phyloP scores from a whole-genome alignment of 1,140 invertebrate species.

The Zophobas morio region DNA sequence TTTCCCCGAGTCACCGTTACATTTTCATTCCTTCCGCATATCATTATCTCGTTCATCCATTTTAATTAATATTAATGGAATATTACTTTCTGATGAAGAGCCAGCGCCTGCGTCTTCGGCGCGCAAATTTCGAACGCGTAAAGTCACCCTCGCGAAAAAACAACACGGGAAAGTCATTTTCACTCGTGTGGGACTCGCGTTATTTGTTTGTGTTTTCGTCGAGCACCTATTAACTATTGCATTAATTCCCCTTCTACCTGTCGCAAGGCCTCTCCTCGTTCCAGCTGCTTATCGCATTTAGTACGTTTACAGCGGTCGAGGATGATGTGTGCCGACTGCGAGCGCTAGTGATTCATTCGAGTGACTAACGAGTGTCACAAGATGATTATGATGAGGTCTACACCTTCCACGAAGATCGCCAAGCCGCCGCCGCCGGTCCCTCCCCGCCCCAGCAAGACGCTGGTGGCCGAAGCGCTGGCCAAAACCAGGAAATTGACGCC shows the following conservation, averaged over 20 bases:
- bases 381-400: conserved; percentile 62
- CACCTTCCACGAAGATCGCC: conserved; percentile 50
- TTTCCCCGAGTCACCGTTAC: conserved; percentile 21
- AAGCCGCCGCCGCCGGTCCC: conserved; percentile 80
- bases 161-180: conserved; percentile 30
- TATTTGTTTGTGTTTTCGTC: conserved; percentile 37
- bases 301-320: conserved; percentile 13
- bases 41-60: background rate
- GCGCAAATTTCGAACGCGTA: background rate
- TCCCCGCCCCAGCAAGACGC: conserved; percentile 78
- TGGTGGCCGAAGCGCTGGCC: conserved; percentile 79
- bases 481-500: conserved; percentile 70
- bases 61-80: conserved; percentile 23
- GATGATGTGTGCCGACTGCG: conserved; percentile 11
- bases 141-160: conserved; percentile 1
- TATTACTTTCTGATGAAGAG: conserved; percentile 7
- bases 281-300: conserved; percentile 45
- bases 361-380: conserved; percentile 27
- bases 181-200: background rate
- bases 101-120: too few species aligned
- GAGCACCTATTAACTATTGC: conserved; percentile 31
- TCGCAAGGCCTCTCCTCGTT: conserved; percentile 44
- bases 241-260: conserved; percentile 48
- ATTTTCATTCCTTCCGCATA: conserved; percentile 10
- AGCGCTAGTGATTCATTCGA: conserved; percentile 32